A percentile compares a stretch with the other conserved stretches of the same genome.
These are phyloP conservation scores for Venustaconcha ellipsiformis DNA, from an alignment of 1,140 invertebrate genomes.

Conservation along the genomic window DNA sequence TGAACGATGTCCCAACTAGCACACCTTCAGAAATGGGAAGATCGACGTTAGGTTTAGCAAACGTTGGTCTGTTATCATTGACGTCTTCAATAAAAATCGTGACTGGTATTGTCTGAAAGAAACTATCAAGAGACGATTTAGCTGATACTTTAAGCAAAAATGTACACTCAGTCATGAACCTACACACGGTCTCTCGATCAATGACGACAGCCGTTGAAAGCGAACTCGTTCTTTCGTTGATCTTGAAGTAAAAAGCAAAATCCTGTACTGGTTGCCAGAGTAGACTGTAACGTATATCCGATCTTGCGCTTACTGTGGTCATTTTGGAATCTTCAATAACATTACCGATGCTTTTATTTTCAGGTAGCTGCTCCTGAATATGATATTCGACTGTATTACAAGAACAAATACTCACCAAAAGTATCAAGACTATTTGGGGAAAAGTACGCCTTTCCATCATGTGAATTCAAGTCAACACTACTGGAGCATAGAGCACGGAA, in stretches of 20 bases:
- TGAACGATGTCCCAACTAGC: conserved; percentile 41
- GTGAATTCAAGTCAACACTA: too few species aligned
- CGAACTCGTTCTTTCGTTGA: conserved; percentile 43
- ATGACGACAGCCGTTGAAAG: conserved; percentile 40
- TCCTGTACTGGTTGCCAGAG: conserved; percentile 5
- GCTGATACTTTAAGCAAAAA: conserved; percentile 47
- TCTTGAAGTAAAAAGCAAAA: conserved; percentile 69
- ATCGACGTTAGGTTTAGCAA: conserved; percentile 36
- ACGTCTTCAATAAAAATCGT: conserved; percentile 50
- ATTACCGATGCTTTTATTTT: conserved; percentile 14
- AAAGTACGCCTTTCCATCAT: too few species aligned
- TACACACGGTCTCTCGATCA: conserved; percentile 57
- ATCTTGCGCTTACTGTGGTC: neutral
- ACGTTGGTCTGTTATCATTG: conserved; percentile 61
- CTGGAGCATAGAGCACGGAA: too few species aligned
- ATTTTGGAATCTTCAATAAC: conserved; percentile 18
- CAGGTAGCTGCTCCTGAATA: conserved; percentile 15
- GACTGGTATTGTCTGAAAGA: conserved; percentile 50
- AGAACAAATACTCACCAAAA: too few species aligned
- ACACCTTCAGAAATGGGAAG: conserved; percentile 56
- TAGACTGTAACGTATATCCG: conserved; percentile 16
- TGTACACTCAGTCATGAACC: conserved; percentile 43
- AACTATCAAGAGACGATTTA: conserved; percentile 40
- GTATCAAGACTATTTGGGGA: too few species aligned
- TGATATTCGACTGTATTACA: conserved; percentile 13